Percentiles rank a stretch among this genome's conserved stretches.
These are phyloP conservation scores for Diabrotica undecimpunctata DNA, from an alignment of 1,140 invertebrate genomes.

Conservation along the genomic window DNA sequence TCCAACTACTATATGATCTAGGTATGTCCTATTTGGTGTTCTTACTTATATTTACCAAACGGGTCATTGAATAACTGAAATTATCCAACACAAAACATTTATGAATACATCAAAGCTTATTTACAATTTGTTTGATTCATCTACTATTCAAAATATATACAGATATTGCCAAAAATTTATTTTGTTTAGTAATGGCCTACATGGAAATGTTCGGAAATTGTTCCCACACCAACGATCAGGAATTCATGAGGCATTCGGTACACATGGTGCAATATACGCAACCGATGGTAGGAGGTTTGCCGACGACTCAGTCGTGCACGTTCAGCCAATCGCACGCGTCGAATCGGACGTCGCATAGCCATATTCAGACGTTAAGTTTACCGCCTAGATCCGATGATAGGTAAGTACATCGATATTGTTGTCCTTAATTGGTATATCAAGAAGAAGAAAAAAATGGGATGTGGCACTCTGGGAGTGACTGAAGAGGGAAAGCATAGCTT, in stretches of 20 bases:
- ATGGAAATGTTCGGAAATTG: conserved; percentile 93
- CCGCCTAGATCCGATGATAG: conserved; percentile 39
- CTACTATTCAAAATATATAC: too few species aligned
- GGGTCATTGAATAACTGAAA: too few species aligned
- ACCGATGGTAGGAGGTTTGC: conserved; percentile 44
- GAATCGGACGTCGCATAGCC: conserved; percentile 41
- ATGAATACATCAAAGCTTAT: too few species aligned
- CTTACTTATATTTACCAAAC: too few species aligned
- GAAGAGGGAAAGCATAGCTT: too few species aligned
- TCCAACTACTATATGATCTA: too few species aligned
- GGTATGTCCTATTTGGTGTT: too few species aligned
- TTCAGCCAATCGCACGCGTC: conserved; percentile 48
- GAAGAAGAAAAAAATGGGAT: conserved; percentile 4
- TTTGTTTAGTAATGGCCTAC: conserved; percentile 81
- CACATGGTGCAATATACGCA: conserved; percentile 67
- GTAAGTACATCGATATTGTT: conserved; percentile 16
- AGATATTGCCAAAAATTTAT: too few species aligned
- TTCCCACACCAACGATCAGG: conserved; percentile 67
- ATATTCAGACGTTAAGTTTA: conserved; percentile 47
- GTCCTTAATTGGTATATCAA: too few species aligned
- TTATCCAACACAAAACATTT: too few species aligned
- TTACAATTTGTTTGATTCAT: too few species aligned
- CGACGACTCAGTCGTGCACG: conserved; percentile 59
- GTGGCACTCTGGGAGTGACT: too few species aligned
- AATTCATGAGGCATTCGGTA: conserved; percentile 78